Evolutionary conservation across 2,888 invertebrate genomes (phyloP).

Genomic region (Erebia palarica): DNA sequence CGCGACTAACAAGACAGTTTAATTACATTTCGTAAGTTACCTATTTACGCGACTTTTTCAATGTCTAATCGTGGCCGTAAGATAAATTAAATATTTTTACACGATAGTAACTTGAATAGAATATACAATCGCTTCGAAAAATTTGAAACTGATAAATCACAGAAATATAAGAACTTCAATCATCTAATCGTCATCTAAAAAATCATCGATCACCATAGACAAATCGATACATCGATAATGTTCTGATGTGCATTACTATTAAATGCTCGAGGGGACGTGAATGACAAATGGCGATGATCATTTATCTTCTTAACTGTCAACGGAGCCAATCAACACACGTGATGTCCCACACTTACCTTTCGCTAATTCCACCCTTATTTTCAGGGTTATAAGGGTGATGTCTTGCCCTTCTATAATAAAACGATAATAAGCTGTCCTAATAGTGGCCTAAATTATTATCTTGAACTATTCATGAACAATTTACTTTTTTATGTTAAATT

Average conservation of each 20-base stretch:
- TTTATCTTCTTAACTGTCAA: slow-evolving; percentile 80
- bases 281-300: slow-evolving; percentile 77
- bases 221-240: background rate
- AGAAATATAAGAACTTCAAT: too few species aligned
- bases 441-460: slow-evolving; percentile 2
- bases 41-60: too few species aligned
- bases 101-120: too few species aligned
- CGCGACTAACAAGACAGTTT: too few species aligned
- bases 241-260: slow-evolving; percentile 45
- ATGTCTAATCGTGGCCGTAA: too few species aligned
- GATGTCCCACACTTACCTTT: slow-evolving; percentile 48
- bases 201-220: background rate
- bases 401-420: background rate
- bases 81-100: too few species aligned
- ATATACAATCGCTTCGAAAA: too few species aligned
- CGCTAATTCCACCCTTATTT: slow-evolving; percentile 28
- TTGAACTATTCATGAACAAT: too few species aligned
- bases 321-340: slow-evolving; percentile 76
- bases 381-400: slow-evolving; percentile 1
- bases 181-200: background rate
- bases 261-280: slow-evolving; percentile 57
- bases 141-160: too few species aligned
- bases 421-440: background rate
- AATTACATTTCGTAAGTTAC: too few species aligned
- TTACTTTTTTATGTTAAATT: too few species aligned